Evolutionary conservation across 2,888 invertebrate genomes (phyloP).

Genomic region (Cantharis lateralis): DNA sequence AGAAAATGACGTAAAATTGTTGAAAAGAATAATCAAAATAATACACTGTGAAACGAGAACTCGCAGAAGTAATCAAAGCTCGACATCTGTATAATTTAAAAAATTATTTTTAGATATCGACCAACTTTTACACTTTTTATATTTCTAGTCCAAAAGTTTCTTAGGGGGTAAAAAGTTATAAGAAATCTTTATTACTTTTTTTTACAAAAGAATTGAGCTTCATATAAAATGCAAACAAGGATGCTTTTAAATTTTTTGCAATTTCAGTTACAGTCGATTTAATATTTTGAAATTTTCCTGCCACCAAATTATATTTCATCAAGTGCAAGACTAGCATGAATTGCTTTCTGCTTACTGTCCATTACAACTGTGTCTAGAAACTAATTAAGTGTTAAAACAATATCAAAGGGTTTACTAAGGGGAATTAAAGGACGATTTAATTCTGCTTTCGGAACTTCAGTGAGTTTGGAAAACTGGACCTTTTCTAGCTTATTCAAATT

Average conservation of each 20-base stretch:
- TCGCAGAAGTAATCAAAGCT: slow-evolving; percentile 40
- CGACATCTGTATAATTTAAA: slow-evolving; percentile 46
- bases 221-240: slow-evolving; percentile 46
- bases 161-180: slow-evolving; percentile 42
- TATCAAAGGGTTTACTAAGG: slow-evolving; percentile 40
- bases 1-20: slow-evolving; percentile 11
- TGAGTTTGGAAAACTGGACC: slow-evolving; percentile 16
- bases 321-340: background rate
- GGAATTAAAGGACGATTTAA: slow-evolving; percentile 42
- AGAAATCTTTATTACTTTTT: slow-evolving; percentile 46
- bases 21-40: slow-evolving; percentile 15
- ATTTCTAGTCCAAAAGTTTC: slow-evolving; percentile 39
- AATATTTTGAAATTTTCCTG: background rate
- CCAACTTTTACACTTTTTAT: slow-evolving; percentile 38
- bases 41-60: slow-evolving; percentile 35
- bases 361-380: slow-evolving; percentile 29
- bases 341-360: slow-evolving; percentile 13
- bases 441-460: slow-evolving; percentile 37
- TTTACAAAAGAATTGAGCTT: slow-evolving; percentile 40
- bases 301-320: background rate
- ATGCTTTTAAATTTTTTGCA: slow-evolving; percentile 29
- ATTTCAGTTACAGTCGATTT: background rate
- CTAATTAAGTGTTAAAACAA: slow-evolving; percentile 39
- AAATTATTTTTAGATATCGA: slow-evolving; percentile 43
- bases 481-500: slow-evolving; percentile 13